Conservation (phyloP, 2,888 invertebrate genomes). For the Loripinus fragilis region DNA sequence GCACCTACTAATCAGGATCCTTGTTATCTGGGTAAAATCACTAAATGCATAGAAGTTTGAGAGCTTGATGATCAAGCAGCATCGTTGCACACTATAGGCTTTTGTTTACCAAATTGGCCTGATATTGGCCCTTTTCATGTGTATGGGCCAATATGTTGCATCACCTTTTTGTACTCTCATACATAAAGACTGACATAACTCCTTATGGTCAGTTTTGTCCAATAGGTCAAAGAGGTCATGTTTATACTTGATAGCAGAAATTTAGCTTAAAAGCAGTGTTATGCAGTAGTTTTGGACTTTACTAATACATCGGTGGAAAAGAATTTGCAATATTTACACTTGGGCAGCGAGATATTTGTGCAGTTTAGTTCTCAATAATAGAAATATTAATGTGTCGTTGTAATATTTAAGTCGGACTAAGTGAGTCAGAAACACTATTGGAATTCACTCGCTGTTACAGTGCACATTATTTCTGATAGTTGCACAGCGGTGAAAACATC, state of each 20-base stretch:
- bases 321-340: background rate
- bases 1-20: too few species aligned
- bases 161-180: background rate
- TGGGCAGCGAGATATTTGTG: too few species aligned
- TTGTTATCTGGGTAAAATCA: too few species aligned
- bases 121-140: too few species aligned
- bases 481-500: too few species aligned
- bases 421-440: background rate
- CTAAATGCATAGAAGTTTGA: too few species aligned
- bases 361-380: too few species aligned
- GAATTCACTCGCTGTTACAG: background rate
- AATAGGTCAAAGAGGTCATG: background rate
- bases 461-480: too few species aligned
- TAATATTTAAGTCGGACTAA: slow-evolving; percentile 4
- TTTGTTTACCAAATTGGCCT: too few species aligned
- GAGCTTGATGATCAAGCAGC: too few species aligned
- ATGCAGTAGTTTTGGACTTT: background rate
- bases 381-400: background rate
- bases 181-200: background rate
- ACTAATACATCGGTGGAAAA: background rate
- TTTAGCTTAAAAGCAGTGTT: background rate
- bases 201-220: background rate
- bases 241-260: background rate
- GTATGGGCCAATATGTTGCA: too few species aligned
- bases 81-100: too few species aligned